Conservation (phyloP, 1,140 invertebrate genomes). For the Brachionus asplanchnoidis region DNA sequence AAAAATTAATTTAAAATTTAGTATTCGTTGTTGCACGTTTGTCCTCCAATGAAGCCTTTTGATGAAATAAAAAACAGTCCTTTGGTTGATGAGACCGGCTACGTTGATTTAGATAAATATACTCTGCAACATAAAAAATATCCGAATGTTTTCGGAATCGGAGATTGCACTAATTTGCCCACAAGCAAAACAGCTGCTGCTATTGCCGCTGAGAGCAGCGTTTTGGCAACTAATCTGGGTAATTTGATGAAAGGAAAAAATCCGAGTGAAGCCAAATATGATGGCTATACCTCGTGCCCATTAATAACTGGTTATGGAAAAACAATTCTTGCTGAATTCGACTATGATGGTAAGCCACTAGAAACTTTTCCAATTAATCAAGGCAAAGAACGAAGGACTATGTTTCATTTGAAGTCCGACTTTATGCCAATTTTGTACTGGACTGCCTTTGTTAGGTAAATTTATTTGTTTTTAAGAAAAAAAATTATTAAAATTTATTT, state of each 20-base stretch:
- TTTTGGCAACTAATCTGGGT: conserved; percentile 39
- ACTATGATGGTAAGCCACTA: conserved; percentile 74
- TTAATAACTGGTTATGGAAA: conserved; percentile 73
- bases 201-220: conserved; percentile 63
- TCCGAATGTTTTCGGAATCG: conserved; percentile 83
- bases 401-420: conserved; percentile 80
- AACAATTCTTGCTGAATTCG: conserved; percentile 91
- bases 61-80: conserved; percentile 30
- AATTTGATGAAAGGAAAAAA: background rate
- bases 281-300: conserved; percentile 94
- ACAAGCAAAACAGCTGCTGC: conserved; percentile 95
- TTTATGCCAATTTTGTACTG: conserved; percentile 86
- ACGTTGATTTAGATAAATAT: conserved; percentile 69
- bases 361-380: conserved; percentile 92
- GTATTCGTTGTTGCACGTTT: conserved; percentile 81
- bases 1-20: conserved; percentile 50
- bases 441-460: conserved; percentile 57
- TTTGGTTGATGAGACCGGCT: conserved; percentile 62
- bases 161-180: conserved; percentile 82
- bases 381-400: conserved; percentile 69
- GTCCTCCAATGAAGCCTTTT: conserved; percentile 1
- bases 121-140: conserved; percentile 76
- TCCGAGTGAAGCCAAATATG: conserved; percentile 61
- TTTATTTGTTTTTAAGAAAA: background rate
- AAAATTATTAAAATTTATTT: background rate